Evolutionary conservation across 2,888 invertebrate genomes (phyloP), one percentile per base, ranked within the genome.

Genomic region (Cheiracanthium punctorium): DNA sequence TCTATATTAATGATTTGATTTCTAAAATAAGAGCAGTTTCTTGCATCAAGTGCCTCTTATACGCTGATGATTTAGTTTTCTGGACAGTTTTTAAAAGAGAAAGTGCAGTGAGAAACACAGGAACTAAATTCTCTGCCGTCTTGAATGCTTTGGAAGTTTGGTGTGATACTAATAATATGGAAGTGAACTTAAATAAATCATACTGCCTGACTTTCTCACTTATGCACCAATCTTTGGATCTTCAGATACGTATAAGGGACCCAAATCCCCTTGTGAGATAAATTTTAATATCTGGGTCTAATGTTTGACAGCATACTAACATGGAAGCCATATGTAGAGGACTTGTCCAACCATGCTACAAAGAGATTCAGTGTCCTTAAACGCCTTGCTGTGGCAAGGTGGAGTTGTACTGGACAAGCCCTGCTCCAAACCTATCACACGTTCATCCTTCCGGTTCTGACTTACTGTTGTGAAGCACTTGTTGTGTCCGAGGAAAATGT

Each of bases 121-220:
- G 30, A n/a, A 30, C 67, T 67, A 67, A 29, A 14, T n/a, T 67
- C 67, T 30, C 67, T 67, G 67, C 30, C 30, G 14, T 17, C 14
- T 67, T 67, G n/a, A 67, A 67, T 4, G 67, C 30, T 30, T 28
- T 71, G 71, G 71, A 71, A 71, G 28, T 20, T 41, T 71, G 41
- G 71, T 71, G 71, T 41, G 20, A 0, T 71, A 24, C 41, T 24
- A 37, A 37, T 41, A 71, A 37, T 20, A 41, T 71, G 41, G 71
- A 37, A 20, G 41, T 71, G 5, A 71, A 41, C 0, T 24, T 71
- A 41, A 41, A 8, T 28, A 37, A 41, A 37, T 41, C 28, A 37
- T 37, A 41, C 14, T 41, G 37, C 71, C 71, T 41, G 24, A 71
- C 41, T 24, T 71, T 71, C 20, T 71, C 37, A 41, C 71, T 41